Evolutionary conservation across 2,888 invertebrate species (phyloP), one percentile per base, ranked within the genome.

Genomic region (Dascillus cervinus): DNA sequence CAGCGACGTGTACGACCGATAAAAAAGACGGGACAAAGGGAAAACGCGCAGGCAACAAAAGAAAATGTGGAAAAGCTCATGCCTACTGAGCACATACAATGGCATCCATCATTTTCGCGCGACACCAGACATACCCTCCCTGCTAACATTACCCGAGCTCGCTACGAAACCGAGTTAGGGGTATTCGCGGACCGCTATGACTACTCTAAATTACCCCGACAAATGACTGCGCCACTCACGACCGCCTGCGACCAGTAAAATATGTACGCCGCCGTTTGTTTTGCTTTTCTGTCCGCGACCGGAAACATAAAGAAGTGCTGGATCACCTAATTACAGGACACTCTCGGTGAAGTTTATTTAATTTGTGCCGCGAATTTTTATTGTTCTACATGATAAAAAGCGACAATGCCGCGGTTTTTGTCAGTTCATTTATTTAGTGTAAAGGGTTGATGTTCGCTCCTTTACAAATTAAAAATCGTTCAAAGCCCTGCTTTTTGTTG

Each of bases 161-260:
- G 39, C 39, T 41, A 40, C 31, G 41, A 34, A 39, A 29, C 34
- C 29, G 26, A n/a, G 22, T 30, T 15, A 13, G 30, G 25, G 22
- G 15, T 22, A 23, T 23, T 22, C 25, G 29, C 28, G 22, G 29
- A 25, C 23, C 22, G 22, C 28, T 22, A 23, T 32, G 27, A 29
- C 36, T 23, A 17, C 24, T 36, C 31, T 42, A 40, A 40, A 40
- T 40, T 40, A 40, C 33, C 27, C 30, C 40, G 26, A 37, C 39
- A 41, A 44, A 41, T 41, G 41, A 41, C 37, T 39, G 37, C 41
- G 32, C 35, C 42, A 39, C 32, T 42, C 37, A 30, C 41, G 32
- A 33, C 33, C 35, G 11, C 32, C 26, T 34, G 37, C 30, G 29
- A 31, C 33, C 31, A 28, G 38, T 42, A 37, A 39, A 44, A 34